Conservation (phyloP, 53 echinoderm and acorn worm species). For the Henricia sp. region DNA sequence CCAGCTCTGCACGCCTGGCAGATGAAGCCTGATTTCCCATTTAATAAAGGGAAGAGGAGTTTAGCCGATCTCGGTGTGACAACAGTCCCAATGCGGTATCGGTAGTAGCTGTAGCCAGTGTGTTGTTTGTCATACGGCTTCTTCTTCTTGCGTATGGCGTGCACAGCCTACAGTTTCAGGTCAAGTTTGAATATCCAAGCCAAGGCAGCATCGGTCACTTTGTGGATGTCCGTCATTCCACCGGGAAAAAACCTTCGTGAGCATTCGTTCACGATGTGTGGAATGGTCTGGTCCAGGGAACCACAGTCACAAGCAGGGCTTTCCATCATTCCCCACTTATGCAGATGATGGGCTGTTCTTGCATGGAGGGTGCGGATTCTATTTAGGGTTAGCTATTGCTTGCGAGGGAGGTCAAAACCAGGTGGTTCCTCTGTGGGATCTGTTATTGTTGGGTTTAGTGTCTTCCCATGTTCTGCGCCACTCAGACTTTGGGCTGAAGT, state of each 20-base stretch:
- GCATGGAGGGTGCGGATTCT: background rate
- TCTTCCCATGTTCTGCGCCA: background rate
- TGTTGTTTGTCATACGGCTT: background rate
- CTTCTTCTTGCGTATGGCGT: background rate
- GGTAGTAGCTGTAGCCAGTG: background rate
- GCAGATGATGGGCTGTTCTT: background rate
- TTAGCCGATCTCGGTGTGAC: background rate
- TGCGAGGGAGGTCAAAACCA: constrained; percentile 4
- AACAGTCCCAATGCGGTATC: background rate
- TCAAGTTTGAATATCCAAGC: constrained; percentile 7
- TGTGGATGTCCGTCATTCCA: background rate
- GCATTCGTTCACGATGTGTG: background rate
- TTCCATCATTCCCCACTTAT: background rate
- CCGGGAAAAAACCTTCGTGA: background rate
- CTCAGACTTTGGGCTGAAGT: background rate
- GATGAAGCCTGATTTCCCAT: background rate
- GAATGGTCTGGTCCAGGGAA: constrained; percentile 12
- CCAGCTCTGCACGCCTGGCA: background rate
- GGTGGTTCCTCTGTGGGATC: background rate
- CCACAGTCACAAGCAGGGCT: background rate
- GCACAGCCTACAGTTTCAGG: no score
- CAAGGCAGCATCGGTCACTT: background rate
- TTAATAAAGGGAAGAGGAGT: background rate
- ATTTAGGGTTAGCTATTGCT: background rate
- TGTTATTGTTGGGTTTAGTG: background rate